A percentile compares a stretch with the other conserved stretches of the same genome.
phyloP scores from a whole-genome alignment of 2,888 invertebrate genomes.

The Isotomurus palustris region DNA sequence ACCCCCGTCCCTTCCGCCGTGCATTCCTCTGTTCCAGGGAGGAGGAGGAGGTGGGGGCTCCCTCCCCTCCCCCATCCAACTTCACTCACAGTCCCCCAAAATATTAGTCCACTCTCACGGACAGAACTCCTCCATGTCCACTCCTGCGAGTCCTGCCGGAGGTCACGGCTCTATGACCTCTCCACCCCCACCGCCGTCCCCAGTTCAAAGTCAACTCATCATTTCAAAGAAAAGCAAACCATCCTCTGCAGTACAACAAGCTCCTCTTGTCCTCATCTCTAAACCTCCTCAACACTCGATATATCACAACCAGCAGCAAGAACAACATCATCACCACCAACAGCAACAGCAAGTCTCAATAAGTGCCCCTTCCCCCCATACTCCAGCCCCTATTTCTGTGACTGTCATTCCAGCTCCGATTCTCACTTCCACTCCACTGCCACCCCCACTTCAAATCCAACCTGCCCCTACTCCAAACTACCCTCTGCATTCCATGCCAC shows the following conservation, averaged over 20 bases:
- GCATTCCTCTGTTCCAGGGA: neutral
- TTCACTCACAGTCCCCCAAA: neutral
- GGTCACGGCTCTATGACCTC: neutral
- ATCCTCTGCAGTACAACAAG: neutral
- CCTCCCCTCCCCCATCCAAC: constrained; percentile 4
- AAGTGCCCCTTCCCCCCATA: constrained; percentile 1
- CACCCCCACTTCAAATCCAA: neutral
- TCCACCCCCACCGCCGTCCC: constrained; percentile 16
- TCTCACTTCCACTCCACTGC: constrained; percentile 3
- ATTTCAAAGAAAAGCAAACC: constrained; percentile 33
- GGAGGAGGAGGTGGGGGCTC: neutral
- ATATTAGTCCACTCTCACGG: constrained; percentile 12
- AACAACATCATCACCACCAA: neutral
- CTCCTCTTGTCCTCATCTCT: neutral
- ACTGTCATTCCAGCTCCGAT: constrained; percentile 9
- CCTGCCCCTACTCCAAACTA: constrained; percentile 10
- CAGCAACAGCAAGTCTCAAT: neutral
- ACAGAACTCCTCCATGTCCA: constrained; percentile 16
- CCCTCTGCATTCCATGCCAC: constrained; percentile 25
- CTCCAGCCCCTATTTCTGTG: constrained; percentile 3
- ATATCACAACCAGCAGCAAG: neutral
- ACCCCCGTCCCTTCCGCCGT: constrained; percentile 5
- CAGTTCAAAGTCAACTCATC: constrained; percentile 28
- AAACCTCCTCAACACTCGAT: neutral
- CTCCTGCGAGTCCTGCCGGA: neutral